phyloP scores from a whole-genome alignment of 1,140 invertebrate genomes.

The Homarus americanus region DNA sequence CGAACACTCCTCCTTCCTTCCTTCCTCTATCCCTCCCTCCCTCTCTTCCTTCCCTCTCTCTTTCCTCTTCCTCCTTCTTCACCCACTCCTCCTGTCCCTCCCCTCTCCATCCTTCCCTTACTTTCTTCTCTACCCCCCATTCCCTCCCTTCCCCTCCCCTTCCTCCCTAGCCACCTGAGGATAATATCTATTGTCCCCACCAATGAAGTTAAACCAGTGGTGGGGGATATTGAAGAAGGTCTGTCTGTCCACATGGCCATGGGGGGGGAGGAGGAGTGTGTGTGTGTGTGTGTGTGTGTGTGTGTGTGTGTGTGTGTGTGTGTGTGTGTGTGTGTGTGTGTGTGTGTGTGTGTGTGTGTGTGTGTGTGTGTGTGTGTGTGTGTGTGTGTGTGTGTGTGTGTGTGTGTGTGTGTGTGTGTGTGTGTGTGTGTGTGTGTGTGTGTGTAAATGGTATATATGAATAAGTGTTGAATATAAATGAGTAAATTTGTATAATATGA shows the following conservation, averaged over 20 bases:
- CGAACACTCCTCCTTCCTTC: neutral
- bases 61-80: neutral
- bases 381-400: slow-evolving; percentile 30
- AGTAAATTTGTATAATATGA: too few species aligned
- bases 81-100: too few species aligned
- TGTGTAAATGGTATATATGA: neutral
- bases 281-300: neutral
- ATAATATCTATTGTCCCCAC: too few species aligned
- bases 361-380: slow-evolving; percentile 25
- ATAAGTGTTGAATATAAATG: too few species aligned
- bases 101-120: too few species aligned
- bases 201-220: too few species aligned
- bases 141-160: too few species aligned
- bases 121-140: neutral
- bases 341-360: slow-evolving; percentile 29
- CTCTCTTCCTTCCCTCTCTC: neutral
- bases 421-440: slow-evolving; percentile 1
- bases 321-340: slow-evolving; percentile 27
- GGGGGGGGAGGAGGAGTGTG: too few species aligned
- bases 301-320: slow-evolving; percentile 30
- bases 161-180: too few species aligned
- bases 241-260: too few species aligned
- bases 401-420: slow-evolving; percentile 30
- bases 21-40: neutral
- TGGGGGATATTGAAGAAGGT: too few species aligned